A percentile compares a stretch with the other conserved stretches of the same genome.
phyloP scores from a whole-genome alignment of 1,140 invertebrate genomes.

The Dufourea novaeangliae region DNA sequence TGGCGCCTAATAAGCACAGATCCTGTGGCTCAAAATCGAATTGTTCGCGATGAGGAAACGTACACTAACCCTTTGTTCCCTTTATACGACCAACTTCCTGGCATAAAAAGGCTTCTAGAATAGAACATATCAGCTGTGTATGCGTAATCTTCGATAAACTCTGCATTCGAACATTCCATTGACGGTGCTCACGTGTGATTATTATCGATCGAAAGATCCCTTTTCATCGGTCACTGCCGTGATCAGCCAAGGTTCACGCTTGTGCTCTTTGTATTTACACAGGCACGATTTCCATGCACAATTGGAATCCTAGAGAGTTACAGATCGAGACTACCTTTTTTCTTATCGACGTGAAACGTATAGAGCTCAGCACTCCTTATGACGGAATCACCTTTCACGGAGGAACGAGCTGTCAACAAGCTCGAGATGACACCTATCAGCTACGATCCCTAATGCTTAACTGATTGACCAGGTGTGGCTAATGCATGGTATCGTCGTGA shows the following conservation, averaged over 20 bases:
- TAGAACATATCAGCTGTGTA: background rate
- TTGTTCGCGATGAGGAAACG: background rate
- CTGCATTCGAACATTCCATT: background rate
- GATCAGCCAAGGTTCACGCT: background rate
- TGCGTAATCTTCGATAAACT: background rate
- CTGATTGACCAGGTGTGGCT: constrained; percentile 33
- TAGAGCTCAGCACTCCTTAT: constrained; percentile 15
- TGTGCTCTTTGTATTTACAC: background rate
- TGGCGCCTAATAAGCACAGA: background rate
- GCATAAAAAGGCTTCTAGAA: background rate
- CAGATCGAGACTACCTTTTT: constrained; percentile 16
- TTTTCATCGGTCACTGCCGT: background rate
- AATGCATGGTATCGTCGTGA: constrained; percentile 39
- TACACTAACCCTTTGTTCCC: background rate
- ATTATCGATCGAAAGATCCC: background rate
- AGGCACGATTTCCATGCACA: background rate
- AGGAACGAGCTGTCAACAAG: background rate
- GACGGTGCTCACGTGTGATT: background rate
- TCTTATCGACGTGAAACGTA: constrained; percentile 34
- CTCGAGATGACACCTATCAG: constrained; percentile 21
- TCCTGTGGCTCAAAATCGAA: background rate
- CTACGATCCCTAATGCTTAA: constrained; percentile 26
- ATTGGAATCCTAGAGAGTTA: constrained; percentile 1
- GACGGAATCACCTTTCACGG: background rate
- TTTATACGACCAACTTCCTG: background rate